Conservation (phyloP, 37 sponge, comb jelly and placozoan genomes). For the Eunapius fragilis region DNA sequence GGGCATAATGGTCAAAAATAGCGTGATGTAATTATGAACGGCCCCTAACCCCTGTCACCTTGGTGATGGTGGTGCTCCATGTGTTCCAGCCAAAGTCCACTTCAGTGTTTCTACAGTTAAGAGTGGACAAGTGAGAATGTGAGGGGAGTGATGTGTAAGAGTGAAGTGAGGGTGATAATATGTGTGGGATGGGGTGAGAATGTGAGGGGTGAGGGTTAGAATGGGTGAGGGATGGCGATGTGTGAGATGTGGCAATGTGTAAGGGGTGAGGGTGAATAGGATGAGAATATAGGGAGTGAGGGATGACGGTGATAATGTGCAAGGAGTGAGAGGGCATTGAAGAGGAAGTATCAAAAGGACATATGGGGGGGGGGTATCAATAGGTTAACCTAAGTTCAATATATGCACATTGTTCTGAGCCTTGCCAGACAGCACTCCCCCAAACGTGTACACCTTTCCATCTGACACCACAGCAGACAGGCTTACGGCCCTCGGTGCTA, state of each 20-base stretch:
- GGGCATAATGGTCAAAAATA: too few relatives aligned
- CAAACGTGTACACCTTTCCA: conserved; percentile 61
- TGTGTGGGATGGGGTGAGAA: neutral
- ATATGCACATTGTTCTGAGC: conserved; percentile 32
- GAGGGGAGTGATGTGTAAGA: neutral
- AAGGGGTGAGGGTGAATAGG: neutral
- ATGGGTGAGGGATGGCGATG: neutral
- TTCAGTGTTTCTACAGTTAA: neutral
- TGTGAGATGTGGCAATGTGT: neutral
- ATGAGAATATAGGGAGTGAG: neutral
- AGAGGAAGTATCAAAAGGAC: neutral
- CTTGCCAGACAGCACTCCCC: conserved; percentile 62
- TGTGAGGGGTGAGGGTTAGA: neutral
- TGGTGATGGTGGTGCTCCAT: neutral
- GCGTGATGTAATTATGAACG: too few relatives aligned
- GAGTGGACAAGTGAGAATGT: too few relatives aligned
- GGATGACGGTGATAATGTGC: neutral
- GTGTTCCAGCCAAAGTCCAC: neutral
- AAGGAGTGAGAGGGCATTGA: neutral
- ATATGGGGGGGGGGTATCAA: neutral
- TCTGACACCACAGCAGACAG: conserved; percentile 34
- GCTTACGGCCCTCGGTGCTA: conserved; percentile 47
- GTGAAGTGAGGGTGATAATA: neutral
- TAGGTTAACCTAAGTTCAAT: conserved; percentile 32
- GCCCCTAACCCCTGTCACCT: neutral